Percentiles rank a stretch among this genome's conserved stretches.
phyloP scores from a whole-genome alignment of 2,888 invertebrate species.

The Oasisia sp. region DNA sequence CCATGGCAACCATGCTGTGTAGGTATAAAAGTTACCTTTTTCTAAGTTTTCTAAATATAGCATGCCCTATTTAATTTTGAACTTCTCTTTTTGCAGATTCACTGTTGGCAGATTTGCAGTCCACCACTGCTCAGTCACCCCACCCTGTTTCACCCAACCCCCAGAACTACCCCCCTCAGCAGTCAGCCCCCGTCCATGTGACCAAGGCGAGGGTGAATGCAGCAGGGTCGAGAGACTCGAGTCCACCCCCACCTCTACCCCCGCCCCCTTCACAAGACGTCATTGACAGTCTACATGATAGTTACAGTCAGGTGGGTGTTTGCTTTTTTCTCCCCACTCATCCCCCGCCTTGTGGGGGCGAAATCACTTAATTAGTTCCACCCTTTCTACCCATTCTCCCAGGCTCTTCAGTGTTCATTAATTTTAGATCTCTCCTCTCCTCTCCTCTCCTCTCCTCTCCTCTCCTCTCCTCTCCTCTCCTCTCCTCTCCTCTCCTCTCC shows the following conservation, averaged over 20 bases:
- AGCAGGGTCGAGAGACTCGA: conserved; percentile 42
- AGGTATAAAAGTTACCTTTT: background rate
- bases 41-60: background rate
- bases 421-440: too few species aligned
- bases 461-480: too few species aligned
- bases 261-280: conserved; percentile 54
- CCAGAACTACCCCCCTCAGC: background rate
- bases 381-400: conserved; percentile 18
- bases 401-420: background rate
- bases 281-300: conserved; percentile 30
- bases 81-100: conserved; percentile 77
- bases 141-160: background rate
- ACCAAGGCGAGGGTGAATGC: conserved; percentile 1
- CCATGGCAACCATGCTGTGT: too few species aligned
- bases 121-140: conserved; percentile 72
- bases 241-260: conserved; percentile 58
- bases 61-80: background rate
- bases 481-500: too few species aligned
- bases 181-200: conserved; percentile 24
- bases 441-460: too few species aligned
- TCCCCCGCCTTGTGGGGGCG: background rate
- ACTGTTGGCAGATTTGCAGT: conserved; percentile 92
- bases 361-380: background rate
- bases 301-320: conserved; percentile 14
- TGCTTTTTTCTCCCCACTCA: background rate